Percentiles rank a stretch among this genome's conserved stretches.
Conservation (phyloP, 2,888 invertebrate genomes). For the Aphodius granarius region DNA sequence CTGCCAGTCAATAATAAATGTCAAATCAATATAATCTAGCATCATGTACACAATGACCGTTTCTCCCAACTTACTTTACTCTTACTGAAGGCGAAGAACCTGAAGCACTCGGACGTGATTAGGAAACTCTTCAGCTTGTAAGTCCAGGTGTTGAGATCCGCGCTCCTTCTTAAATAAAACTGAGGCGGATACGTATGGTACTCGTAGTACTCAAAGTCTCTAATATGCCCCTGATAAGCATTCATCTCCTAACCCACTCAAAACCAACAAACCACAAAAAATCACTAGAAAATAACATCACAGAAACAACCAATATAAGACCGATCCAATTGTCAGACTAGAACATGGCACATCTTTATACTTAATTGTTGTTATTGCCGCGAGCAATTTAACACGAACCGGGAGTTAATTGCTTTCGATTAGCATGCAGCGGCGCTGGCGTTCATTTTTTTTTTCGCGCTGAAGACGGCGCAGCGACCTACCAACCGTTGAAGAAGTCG, state of each 20-base stretch:
- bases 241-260: constrained; percentile 18
- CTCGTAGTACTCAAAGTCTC: constrained; percentile 36
- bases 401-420: neutral
- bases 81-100: constrained; percentile 32
- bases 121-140: constrained; percentile 45
- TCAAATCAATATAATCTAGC: too few relatives aligned
- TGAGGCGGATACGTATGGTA: constrained; percentile 44
- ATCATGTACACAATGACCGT: too few relatives aligned
- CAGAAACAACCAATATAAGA: neutral
- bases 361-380: neutral
- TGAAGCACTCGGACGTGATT: constrained; percentile 40
- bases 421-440: neutral
- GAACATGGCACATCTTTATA: neutral
- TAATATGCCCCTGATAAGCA: constrained; percentile 19
- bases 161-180: constrained; percentile 45
- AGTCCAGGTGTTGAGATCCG: constrained; percentile 44
- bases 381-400: neutral
- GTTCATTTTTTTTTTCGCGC: neutral
- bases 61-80: constrained; percentile 37
- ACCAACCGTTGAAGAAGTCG: neutral
- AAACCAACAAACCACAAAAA: constrained; percentile 4
- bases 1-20: too few relatives aligned
- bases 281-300: neutral
- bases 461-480: neutral
- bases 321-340: neutral